Conservation (phyloP, 2,113 vertebrate species). For the Oxyruncus cristatus region DNA sequence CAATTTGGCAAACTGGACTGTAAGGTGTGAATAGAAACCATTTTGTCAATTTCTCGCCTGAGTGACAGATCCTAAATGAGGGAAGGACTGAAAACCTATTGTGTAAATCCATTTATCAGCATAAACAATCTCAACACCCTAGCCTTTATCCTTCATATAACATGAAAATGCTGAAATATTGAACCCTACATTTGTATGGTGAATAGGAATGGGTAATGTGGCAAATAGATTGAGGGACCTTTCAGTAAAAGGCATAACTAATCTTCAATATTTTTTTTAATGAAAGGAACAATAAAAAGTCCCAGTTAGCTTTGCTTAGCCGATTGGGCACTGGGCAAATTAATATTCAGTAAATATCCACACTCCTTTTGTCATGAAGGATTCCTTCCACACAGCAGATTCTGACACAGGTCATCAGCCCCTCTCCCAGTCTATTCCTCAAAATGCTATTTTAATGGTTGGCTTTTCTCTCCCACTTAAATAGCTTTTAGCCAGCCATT, state of each 20-base stretch:
- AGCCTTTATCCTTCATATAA: neutral
- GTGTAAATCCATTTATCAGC: neutral
- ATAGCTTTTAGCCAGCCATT: slow-evolving; percentile 47
- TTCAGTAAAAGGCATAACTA: neutral
- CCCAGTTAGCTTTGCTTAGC: neutral
- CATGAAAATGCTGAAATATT: neutral
- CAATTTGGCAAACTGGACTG: neutral
- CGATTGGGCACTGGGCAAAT: neutral
- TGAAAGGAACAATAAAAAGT: neutral
- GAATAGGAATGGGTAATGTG: neutral
- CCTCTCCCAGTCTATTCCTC: neutral
- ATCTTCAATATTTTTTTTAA: neutral
- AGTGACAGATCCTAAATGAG: neutral
- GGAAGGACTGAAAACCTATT: neutral
- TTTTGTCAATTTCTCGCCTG: neutral
- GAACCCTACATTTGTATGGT: neutral
- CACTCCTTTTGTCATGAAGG: neutral
- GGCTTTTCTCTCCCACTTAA: slow-evolving; percentile 14
- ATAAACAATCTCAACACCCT: neutral
- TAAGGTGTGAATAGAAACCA: neutral
- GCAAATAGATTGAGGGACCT: neutral
- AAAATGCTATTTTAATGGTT: slow-evolving; percentile 31
- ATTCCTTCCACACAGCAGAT: slow-evolving; percentile 7
- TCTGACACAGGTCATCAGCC: slow-evolving; percentile 32
- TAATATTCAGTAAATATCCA: slow-evolving; percentile 30